These are phyloP conservation scores for Pontoporia blainvillei DNA, from an alignment of 2,113 vertebrate genomes.

Conservation along the genomic window DNA sequence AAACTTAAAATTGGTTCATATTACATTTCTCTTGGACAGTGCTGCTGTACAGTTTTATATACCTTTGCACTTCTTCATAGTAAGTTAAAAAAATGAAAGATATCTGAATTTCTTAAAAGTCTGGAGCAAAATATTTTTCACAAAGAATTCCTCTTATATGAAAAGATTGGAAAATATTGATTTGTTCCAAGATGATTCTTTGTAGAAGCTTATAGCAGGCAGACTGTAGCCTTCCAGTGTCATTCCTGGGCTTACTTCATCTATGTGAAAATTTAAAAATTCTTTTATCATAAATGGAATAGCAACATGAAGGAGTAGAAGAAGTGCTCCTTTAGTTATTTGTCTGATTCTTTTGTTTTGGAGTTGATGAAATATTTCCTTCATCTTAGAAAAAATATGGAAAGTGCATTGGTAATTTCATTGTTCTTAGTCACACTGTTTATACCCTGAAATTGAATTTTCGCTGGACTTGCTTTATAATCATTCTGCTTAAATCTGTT, in stretches of 20 bases:
- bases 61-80: neutral
- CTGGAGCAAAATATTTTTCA: neutral
- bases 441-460: slow-evolving; percentile 1
- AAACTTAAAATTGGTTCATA: neutral
- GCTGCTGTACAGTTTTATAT: neutral
- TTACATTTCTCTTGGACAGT: neutral
- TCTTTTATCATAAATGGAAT: neutral
- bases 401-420: neutral
- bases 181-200: neutral
- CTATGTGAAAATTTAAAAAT: neutral
- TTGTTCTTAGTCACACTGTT: slow-evolving; percentile 12
- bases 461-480: neutral
- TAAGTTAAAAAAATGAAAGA: neutral
- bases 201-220: neutral
- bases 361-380: neutral
- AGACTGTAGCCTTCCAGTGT: neutral
- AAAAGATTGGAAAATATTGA: neutral
- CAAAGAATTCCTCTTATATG: neutral
- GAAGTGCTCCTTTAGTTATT: neutral
- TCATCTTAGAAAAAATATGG: slow-evolving; percentile 24
- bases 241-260: neutral
- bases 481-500: neutral
- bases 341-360: neutral
- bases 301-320: neutral
- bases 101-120: neutral